Evolutionary conservation across 2,113 vertebrate species (phyloP), one percentile per base, ranked within the genome.

Genomic region (Rhinichthys klamathensis): DNA sequence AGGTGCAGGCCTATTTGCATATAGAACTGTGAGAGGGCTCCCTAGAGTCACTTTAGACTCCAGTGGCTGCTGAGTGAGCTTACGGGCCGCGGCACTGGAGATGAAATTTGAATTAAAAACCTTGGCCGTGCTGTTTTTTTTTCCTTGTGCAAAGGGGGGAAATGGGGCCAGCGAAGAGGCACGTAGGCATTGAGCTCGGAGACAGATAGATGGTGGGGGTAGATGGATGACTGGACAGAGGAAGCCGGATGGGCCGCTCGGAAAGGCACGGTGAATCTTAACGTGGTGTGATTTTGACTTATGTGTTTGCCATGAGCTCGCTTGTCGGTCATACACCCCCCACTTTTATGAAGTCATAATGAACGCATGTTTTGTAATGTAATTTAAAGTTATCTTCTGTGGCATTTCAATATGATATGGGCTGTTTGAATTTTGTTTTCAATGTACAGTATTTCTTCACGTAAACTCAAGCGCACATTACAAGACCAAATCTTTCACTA

Each of bases 1-100:
- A 99, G 98, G 97, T 99, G 97, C 96, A 95, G 95, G 95, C 93
- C 93, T 95, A 99, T 99, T 99, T 99, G 98, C 98, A 99, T 99
- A 99, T 99, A 99, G 97, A 99, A 98, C 97, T 97, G 96, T 95
- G 96, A 96, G 95, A 90, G 94, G 96, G 96, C 96, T 98, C 98
- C 97, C 98, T 95, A 96, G 97, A 98, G 97, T 97, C 97, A 96
- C 96, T 97, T 97, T 98, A 98, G 97, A 98, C 96, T 96, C 93
- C 94, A 96, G 96, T 96, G 96, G 96, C 96, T 98, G 98, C 97
- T 97, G 97, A 98, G 97, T 96, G 96, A 95, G 96, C 92, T 87
- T 89, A 90, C 96, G 96, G 96, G 95, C 96, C 95, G 92, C 92
- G 75, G 92, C 94, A 93, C 94, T 90, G 96, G 96, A 97, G 97